phyloP scores from a whole-genome alignment of 2,113 vertebrate species.

The Rhineura floridana region DNA sequence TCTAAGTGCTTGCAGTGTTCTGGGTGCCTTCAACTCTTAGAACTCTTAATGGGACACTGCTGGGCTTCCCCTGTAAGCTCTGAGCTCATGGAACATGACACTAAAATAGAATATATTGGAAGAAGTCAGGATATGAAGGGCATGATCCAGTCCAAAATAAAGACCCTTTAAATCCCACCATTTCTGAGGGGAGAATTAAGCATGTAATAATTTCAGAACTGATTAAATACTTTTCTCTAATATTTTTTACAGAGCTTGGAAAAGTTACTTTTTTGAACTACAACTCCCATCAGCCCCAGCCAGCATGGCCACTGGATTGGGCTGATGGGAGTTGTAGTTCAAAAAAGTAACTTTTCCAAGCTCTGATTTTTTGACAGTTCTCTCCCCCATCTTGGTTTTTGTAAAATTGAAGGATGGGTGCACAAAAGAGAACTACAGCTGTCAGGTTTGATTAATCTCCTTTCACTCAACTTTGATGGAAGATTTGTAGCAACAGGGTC shows the following conservation, averaged over 20 bases:
- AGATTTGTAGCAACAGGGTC: neutral
- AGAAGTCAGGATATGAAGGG: neutral
- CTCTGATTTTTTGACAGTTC: too few species aligned
- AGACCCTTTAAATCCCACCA: neutral
- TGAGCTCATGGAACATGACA: neutral
- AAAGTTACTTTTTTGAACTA: too few species aligned
- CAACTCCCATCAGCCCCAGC: too few species aligned
- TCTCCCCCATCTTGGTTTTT: neutral
- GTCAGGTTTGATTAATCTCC: neutral
- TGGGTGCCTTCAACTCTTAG: neutral
- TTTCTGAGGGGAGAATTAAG: neutral
- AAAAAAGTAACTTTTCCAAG: too few species aligned
- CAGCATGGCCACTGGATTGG: too few species aligned
- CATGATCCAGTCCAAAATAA: neutral
- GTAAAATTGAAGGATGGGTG: neutral
- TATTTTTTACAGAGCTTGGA: conserved; percentile 9
- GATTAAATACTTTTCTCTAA: neutral
- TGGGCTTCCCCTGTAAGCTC: neutral
- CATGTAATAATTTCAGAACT: neutral
- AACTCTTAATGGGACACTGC: neutral
- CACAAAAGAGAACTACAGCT: neutral
- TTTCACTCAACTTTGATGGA: neutral
- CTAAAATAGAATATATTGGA: neutral
- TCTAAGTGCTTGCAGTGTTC: too few species aligned
- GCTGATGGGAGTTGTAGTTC: too few species aligned